phyloP scores from a whole-genome alignment of 2,888 invertebrate genomes.

The Arrhopalites spinosus region DNA sequence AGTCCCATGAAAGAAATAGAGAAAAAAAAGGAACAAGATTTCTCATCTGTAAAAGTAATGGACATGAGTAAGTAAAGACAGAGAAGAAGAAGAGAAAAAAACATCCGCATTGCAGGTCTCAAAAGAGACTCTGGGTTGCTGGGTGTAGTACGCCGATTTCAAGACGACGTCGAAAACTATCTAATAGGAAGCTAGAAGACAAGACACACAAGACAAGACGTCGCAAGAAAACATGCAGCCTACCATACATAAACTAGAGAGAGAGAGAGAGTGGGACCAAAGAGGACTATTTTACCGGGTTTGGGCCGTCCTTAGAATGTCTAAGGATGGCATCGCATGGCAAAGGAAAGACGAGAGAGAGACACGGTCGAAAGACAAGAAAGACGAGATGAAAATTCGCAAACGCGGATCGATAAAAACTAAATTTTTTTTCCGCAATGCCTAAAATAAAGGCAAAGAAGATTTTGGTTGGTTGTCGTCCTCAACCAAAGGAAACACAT shows the following conservation, averaged over 20 bases:
- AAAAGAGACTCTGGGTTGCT: not conserved
- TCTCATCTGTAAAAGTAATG: slow-evolving; percentile 15
- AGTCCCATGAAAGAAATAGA: not conserved
- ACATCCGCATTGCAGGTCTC: slow-evolving; percentile 39
- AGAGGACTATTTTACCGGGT: not conserved
- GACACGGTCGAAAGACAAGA: not conserved
- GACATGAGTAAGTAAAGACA: slow-evolving; percentile 8
- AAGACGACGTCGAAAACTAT: too few species aligned
- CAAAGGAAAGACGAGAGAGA: not conserved
- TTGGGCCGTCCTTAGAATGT: not conserved
- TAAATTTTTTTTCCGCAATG: slow-evolving; percentile 36
- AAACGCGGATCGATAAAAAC: slow-evolving; percentile 39
- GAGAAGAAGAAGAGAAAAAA: slow-evolving; percentile 22
- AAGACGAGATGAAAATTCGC: slow-evolving; percentile 36
- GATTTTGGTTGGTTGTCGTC: slow-evolving; percentile 17
- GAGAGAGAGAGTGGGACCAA: slow-evolving; percentile 3
- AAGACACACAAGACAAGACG: not conserved
- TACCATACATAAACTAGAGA: not conserved
- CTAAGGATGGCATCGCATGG: not conserved
- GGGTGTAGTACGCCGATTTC: not conserved
- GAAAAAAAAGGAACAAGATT: not conserved
- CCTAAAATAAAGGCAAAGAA: slow-evolving; percentile 9
- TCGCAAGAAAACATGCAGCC: not conserved
- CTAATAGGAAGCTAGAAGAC: not conserved
- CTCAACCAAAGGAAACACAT: not conserved